Evolutionary conservation across 2,113 vertebrate genomes (phyloP).

Genomic region (Pelodiscus sinensis): DNA sequence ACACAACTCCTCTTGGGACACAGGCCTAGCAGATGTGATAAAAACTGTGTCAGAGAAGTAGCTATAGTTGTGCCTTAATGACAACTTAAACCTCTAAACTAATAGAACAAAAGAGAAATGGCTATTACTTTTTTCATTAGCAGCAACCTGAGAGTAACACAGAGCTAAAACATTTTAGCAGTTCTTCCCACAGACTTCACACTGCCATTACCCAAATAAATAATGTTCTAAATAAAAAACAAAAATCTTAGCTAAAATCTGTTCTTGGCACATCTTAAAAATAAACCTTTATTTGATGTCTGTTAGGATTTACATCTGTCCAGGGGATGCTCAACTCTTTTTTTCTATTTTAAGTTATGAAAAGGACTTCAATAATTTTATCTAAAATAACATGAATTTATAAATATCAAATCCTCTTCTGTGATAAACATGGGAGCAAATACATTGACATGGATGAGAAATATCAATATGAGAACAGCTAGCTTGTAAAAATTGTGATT

Average conservation of each 20-base stretch:
- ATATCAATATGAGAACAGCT: neutral
- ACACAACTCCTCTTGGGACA: constrained; percentile 80
- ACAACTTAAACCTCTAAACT: constrained; percentile 83
- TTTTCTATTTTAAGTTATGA: constrained; percentile 36
- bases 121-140: constrained; percentile 59
- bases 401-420: neutral
- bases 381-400: neutral
- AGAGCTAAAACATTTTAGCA: constrained; percentile 69
- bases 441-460: neutral
- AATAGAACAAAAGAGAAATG: constrained; percentile 76
- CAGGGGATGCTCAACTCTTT: neutral
- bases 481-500: neutral
- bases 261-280: neutral
- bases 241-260: neutral
- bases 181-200: constrained; percentile 63
- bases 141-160: constrained; percentile 59
- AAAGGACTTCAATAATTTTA: constrained; percentile 15
- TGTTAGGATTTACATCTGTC: neutral
- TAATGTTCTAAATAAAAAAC: neutral
- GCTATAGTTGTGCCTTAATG: constrained; percentile 83
- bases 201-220: constrained; percentile 30
- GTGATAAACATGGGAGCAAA: constrained; percentile 4
- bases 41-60: constrained; percentile 81
- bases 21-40: constrained; percentile 83
- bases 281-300: neutral